Evolutionary conservation across 2,888 invertebrate species (phyloP), one percentile per base, ranked within the genome.

Genomic region (Platypus cylindrus): DNA sequence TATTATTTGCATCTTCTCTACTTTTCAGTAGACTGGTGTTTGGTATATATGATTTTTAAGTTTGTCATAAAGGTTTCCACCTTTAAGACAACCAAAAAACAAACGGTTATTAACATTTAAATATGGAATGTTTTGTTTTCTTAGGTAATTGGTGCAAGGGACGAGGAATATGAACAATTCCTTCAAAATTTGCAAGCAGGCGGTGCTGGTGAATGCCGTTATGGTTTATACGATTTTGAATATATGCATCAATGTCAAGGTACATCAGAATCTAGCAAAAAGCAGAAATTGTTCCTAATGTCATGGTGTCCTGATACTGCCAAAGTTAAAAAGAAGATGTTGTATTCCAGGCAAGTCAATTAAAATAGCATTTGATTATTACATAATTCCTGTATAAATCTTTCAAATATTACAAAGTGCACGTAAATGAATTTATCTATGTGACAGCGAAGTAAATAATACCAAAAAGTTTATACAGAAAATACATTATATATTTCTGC

Each of bases 221-320:
- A 97, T 66, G 95, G 94, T 45, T 78, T 91, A 34, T 97, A 87
- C 65, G 97, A 98, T 66, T 95, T 95, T 60, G 91, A 94, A 68
- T 97, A 94, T 68, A 89, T 89, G 70, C 90, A 93, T 66, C 89
- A 90, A 65, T 90, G 89, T 63, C 91, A 93, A 66, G 93, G 93
- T 62, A 93, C 93, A 55, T 89, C 91, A 50, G 91, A 90, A 71
- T 86, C 86, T 58, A 85, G 87, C 63, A 93, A 91, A 77, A 93
- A 93, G 79, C 91, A 94, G 67, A 94, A 94, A 66, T 70, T 94
- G 53, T 89, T 95, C 75, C 79, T 94, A 61, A 90, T 95, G 86
- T 89, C 89, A 61, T 93, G 93, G 93, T 93, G 94, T 75, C 95
- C 95, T 28, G 95, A 97, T 70, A 89, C 86, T 64, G 93, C 97